Conservation (phyloP, 2,113 vertebrate species). For the Chamaetylas fuelleborni region DNA sequence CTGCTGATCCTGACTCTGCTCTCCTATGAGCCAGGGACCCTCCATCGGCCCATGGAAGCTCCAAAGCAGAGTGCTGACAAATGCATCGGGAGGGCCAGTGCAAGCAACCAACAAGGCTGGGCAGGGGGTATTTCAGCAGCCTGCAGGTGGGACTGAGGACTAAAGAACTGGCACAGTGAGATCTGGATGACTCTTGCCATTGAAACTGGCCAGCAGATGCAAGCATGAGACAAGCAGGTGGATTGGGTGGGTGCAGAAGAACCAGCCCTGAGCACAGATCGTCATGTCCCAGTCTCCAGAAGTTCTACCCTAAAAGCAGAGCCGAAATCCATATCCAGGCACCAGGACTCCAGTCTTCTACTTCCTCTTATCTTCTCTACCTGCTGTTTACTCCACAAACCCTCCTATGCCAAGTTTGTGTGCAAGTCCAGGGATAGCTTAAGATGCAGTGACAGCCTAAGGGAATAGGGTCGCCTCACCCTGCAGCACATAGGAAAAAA, state of each 20-base stretch:
- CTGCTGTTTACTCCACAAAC: neutral
- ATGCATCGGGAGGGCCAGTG: neutral
- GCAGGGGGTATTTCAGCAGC: neutral
- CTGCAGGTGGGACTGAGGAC: neutral
- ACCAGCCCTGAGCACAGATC: neutral
- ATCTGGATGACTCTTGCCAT: neutral
- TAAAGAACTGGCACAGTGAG: neutral
- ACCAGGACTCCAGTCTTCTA: neutral
- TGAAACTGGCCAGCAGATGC: neutral
- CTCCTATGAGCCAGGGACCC: neutral
- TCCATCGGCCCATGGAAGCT: neutral
- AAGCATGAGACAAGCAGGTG: neutral
- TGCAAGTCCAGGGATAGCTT: neutral
- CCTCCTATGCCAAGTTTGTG: neutral
- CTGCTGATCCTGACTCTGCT: neutral
- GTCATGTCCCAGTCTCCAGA: neutral
- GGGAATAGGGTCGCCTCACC: neutral
- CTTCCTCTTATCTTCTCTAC: neutral
- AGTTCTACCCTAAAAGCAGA: neutral
- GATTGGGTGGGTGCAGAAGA: neutral
- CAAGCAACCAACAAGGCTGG: neutral
- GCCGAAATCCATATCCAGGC: neutral
- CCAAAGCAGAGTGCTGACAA: neutral
- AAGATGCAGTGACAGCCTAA: neutral
- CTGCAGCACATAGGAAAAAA: fast-evolving